phyloP scores from a whole-genome alignment of 2,888 invertebrate species.

The Drosophila suboccidentalis region DNA sequence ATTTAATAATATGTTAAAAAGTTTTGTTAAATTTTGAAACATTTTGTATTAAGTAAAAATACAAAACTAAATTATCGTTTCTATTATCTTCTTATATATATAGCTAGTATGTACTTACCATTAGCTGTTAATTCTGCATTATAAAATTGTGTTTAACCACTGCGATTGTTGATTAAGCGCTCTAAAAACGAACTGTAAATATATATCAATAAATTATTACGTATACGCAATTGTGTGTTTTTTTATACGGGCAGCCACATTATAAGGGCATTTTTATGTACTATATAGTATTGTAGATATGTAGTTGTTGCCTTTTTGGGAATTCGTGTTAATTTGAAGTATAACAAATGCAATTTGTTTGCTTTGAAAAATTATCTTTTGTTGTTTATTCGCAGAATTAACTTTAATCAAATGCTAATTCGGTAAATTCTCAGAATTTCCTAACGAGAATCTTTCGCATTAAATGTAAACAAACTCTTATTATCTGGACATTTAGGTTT shows the following conservation, averaged over 20 bases:
- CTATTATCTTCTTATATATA: slow-evolving; percentile 2
- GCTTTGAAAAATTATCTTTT: background rate
- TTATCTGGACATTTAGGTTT: background rate
- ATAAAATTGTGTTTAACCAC: slow-evolving; percentile 7
- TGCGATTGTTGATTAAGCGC: slow-evolving; percentile 17
- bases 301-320: background rate
- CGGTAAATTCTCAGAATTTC: background rate
- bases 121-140: slow-evolving; percentile 2
- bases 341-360: slow-evolving; percentile 1
- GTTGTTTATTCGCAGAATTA: slow-evolving; percentile 2
- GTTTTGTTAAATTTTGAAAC: too few relatives aligned
- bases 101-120: background rate
- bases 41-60: too few relatives aligned
- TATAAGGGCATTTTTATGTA: background rate
- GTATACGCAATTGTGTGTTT: slow-evolving; percentile 25
- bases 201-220: slow-evolving; percentile 37
- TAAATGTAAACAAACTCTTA: background rate
- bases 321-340: background rate
- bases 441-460: too few relatives aligned
- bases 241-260: slow-evolving; percentile 2
- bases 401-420: background rate
- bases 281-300: background rate
- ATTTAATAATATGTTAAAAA: too few relatives aligned
- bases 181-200: slow-evolving; percentile 35
- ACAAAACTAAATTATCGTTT: too few relatives aligned